Conservation (phyloP, 1,140 invertebrate species). For the Helicoverpa armigera region DNA sequence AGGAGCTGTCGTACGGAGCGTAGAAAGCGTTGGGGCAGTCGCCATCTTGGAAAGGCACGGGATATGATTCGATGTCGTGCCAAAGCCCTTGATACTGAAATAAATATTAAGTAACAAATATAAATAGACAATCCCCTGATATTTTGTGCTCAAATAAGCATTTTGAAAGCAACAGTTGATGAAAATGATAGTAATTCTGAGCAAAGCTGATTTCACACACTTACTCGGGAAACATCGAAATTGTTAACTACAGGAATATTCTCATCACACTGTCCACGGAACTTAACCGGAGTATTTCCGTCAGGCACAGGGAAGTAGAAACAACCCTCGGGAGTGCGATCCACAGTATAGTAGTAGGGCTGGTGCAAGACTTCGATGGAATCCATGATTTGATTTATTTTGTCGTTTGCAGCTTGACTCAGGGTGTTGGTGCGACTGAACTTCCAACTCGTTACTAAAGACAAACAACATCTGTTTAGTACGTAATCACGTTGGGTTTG, state of each 20-base stretch:
- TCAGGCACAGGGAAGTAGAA: slow-evolving; percentile 70
- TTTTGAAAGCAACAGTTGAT: too few relatives aligned
- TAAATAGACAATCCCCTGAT: too few relatives aligned
- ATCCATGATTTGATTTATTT: slow-evolving; percentile 65
- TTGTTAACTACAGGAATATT: slow-evolving; percentile 62
- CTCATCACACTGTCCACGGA: slow-evolving; percentile 69
- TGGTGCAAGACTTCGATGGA: slow-evolving; percentile 68
- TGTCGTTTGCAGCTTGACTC: slow-evolving; percentile 51
- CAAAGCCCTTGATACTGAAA: slow-evolving; percentile 75
- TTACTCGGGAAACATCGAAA: slow-evolving; percentile 64
- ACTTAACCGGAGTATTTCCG: slow-evolving; percentile 56
- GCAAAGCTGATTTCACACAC: slow-evolving; percentile 11
- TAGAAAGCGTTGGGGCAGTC: slow-evolving; percentile 71
- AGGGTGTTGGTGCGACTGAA: slow-evolving; percentile 65
- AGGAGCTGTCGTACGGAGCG: slow-evolving; percentile 38
- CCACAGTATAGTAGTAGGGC: slow-evolving; percentile 62
- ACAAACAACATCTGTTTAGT: slow-evolving; percentile 23
- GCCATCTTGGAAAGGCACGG: slow-evolving; percentile 65
- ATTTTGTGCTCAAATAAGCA: neutral
- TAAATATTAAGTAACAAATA: slow-evolving; percentile 5
- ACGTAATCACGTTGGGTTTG: neutral
- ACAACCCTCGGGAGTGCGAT: slow-evolving; percentile 66
- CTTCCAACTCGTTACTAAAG: slow-evolving; percentile 75
- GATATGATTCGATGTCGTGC: slow-evolving; percentile 76
- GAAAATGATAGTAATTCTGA: too few relatives aligned